Base-by-base conservation (phyloP, 1,140 invertebrate genomes). In the Andricus grossulariae region DNA sequence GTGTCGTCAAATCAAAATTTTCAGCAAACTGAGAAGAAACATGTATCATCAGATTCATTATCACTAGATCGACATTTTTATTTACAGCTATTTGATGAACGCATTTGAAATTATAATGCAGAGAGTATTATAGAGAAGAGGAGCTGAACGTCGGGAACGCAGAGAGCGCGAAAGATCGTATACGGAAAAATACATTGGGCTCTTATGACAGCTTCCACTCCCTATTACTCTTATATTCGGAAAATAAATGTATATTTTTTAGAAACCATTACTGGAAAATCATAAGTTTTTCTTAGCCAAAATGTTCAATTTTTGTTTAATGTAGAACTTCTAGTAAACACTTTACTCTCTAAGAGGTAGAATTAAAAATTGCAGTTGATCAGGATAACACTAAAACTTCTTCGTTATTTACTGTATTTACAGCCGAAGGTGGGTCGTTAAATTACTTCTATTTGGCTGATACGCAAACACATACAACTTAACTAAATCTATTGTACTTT, bases 41-140 rank as follows among this genome's bases (percentile, higher is more conserved):
- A 66, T 39, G 60, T 66, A 66, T 66, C 60, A 66, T 32, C 60
- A 66, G 32, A 66, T 66, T 39, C 25, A 66, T 66, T 49, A 54
- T 77, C 78, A 83, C 81, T 88, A 86, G 83, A 87, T 85, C 75
- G 78, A 89, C 77, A 86, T 88, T 89, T 80, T 89, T 89, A 89
- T 90, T 88, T 89, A 89, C 88, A 90, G 75, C 82, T 88, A 88
- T 75, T 87, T 84, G 84, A 86, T 85, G 84, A 87, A 85, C 76
- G 57, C 52, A 45, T 72, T 66, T 80, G 74, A 45, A 45, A 45
- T 10, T 45, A 45, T 10, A 45, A 45, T 45, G 39, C 7, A 45
- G 39, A 45, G 39, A 45, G 39, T 45, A 45, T 45, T 8, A 45
- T 45, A 45, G 39, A 45, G 39, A 45, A 45, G 1, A 45, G 39